Base-by-base conservation (phyloP, 2,888 invertebrate species). In the Caenorhabditis japonica region DNA sequence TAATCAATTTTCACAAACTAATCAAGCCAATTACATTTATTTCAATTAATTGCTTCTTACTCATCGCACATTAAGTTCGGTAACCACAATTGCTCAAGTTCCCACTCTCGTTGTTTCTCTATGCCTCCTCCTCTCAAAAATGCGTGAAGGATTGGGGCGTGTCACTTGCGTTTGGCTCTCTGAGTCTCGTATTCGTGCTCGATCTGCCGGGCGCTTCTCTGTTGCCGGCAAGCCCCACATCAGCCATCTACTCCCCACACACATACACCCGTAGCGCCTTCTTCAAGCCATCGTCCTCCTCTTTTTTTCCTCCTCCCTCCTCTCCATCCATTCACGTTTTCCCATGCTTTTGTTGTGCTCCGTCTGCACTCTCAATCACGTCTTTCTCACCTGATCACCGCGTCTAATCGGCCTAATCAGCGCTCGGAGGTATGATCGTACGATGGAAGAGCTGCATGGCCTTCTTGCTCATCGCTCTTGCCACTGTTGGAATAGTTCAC, bases 131-230 rank as follows among this genome's bases (percentile, higher is more conserved):
- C 47, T 64, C 46, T 58, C 17, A 17, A 34, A 56, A 66, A 66
- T 51, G 44, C 47, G 38, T 70, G 68, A 52, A 58, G 61, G 70
- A 61, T 55, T 70, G 52, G 70, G 70, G 70, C 70, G 70, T 70
- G 70, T 56, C 70, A 56, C 49, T 61, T 49, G 53, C 43, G 55
- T 66, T 66, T 66, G 56, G 36, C 66, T 55, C 66, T 66, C 66
- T 66, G 51, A 66, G 66, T 66, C 66, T 66, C 66, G 66, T n/a
- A 52, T 36, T 27, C 66, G 47, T 47, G 60, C 61, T 44, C 64
- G 60, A 64, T 64, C 61, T 61, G 44, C 56, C 53, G 44, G 19
- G 64, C 64, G 59, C 64, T 71, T 64, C 75, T 58, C 70, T 58
- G 61, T 61, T 64, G 60, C 60, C 60, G 30, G 61, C 66, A 66